Conservation (phyloP, 2,113 vertebrate genomes). For the Nycticryphes semicollaris region DNA sequence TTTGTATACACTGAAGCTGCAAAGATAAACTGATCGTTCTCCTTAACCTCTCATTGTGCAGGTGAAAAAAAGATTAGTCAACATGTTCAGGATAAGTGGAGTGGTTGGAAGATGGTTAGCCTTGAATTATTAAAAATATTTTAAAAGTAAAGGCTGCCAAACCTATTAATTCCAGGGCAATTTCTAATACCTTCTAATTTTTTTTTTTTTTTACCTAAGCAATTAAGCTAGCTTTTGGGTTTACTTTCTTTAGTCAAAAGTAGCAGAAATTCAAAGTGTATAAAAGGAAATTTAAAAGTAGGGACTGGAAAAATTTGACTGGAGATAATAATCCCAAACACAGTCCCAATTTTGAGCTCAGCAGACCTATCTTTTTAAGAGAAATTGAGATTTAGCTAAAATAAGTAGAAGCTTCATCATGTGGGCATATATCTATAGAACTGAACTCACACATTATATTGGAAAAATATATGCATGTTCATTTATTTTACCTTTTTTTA, state of each 20-base stretch:
- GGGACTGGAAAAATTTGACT: not conserved
- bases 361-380: not conserved
- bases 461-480: not conserved
- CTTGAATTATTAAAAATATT: not conserved
- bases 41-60: constrained; percentile 22
- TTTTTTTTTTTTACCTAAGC: not conserved
- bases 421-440: not conserved
- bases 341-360: not conserved
- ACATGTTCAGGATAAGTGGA: not conserved
- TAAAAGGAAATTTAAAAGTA: not conserved
- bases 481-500: not conserved
- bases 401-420: not conserved
- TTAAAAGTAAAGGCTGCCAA: not conserved
- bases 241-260: not conserved
- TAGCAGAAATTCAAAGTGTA: not conserved
- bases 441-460: not conserved
- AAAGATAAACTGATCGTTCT: constrained; percentile 47
- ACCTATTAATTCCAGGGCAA: not conserved
- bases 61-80: constrained; percentile 13
- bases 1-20: constrained; percentile 46
- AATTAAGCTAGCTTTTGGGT: not conserved
- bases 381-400: not conserved
- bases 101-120: not conserved
- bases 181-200: not conserved
- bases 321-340: not conserved